phyloP scores from a whole-genome alignment of 2,797 vertebrate species.

The Hypotaenidia philippensis region DNA sequence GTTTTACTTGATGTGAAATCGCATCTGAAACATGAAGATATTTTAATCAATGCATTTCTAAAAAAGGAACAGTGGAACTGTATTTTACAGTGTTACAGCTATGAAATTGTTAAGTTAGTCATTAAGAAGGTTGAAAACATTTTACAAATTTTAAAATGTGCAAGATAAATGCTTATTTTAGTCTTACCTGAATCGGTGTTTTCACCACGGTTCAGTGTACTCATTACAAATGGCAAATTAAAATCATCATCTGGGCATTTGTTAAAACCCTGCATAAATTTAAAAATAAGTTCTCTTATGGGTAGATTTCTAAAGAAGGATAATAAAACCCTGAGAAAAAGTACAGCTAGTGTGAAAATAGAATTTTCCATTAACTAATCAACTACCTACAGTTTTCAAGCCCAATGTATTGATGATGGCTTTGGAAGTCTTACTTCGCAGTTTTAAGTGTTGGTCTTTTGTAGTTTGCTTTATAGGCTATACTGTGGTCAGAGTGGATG shows the following conservation, averaged over 20 bases:
- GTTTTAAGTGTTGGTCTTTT: background rate
- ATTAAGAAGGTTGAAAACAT: background rate
- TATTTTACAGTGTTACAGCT: background rate
- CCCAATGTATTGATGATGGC: background rate
- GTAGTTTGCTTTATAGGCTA: background rate
- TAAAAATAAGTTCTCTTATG: background rate
- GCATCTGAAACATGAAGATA: constrained; percentile 75
- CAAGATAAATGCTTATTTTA: background rate
- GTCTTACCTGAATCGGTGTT: constrained; percentile 82
- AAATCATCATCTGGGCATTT: constrained; percentile 81
- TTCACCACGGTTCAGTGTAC: constrained; percentile 69
- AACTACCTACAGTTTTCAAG: background rate
- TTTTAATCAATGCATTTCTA: constrained; percentile 21
- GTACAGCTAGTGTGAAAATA: background rate
- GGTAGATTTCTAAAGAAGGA: background rate
- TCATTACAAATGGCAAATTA: constrained; percentile 72
- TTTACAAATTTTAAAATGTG: background rate
- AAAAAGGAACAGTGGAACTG: background rate
- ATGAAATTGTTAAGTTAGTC: background rate
- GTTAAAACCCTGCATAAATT: constrained; percentile 76
- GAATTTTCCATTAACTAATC: background rate
- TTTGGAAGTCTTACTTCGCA: background rate
- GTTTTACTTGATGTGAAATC: constrained; percentile 71
- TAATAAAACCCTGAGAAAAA: background rate
- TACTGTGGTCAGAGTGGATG: background rate